Base-by-base conservation (phyloP, 2,797 vertebrate species). In the Acanthopagrus latus region DNA sequence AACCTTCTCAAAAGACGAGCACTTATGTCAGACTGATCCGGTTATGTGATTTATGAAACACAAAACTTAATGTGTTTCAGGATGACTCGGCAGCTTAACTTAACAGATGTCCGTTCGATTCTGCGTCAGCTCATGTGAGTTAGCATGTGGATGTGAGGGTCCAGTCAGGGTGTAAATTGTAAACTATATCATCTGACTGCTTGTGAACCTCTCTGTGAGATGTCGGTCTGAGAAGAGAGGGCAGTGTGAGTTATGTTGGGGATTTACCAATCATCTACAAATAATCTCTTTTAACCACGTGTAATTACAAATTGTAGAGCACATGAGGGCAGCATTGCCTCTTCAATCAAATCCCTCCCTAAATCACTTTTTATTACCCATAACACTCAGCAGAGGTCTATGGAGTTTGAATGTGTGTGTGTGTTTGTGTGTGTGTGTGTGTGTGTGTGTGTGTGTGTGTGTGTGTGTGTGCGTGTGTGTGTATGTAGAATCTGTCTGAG, bases 261-360 rank as follows among this genome's bases (percentile, higher is more conserved):
- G 69, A 80, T 71, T 73, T 71, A 79, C 76, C 71, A 70, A 55
- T 62, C 54, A 27, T 80, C 75, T 73, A 70, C 80, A 77, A 82
- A 83, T 70, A 64, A 74, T 58, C 70, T 47, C 21, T 64, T 57
- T 29, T 11, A 74, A 78, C 68, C 71, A 20, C 72, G 70, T 84
- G 87, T 82, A 84, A 81, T 78, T 88, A 71, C 89, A 77, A 48
- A 65, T n/a, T 38, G 50, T 10, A 2, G 71, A 81, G 73, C 91
- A 89, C 91, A 88, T 5, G 92, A 86, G 89, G 92, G 92, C 92
- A 93, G 92, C 86, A 91, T 91, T 86, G 89, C 63, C 77, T 88
- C 82, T 90, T 77, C 76, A 75, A 78, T 89, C 55, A 70, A 68
- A 63, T 41, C 38, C 41, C 11, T 72, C 72, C 7, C 10, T 82